Evolutionary conservation across 2,797 vertebrate species (phyloP).

Genomic region (Alcedo atthis): DNA sequence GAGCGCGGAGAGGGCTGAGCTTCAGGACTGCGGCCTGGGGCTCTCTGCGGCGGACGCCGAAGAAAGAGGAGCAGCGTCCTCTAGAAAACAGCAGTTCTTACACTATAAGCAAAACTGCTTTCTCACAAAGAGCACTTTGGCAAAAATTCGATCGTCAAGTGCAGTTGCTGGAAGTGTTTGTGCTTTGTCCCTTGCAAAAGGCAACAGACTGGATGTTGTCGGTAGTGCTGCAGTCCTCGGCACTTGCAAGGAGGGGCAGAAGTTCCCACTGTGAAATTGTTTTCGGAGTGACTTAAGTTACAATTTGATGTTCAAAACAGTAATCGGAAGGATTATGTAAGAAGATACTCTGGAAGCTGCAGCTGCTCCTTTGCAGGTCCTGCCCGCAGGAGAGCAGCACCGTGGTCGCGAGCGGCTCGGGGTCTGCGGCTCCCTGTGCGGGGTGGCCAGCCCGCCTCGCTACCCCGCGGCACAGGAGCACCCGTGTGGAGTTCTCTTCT

Average conservation of each 20-base stretch:
- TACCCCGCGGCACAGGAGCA: rapidly evolving
- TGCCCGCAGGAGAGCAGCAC: neutral
- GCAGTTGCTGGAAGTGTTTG: slow-evolving; percentile 35
- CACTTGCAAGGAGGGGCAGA: neutral
- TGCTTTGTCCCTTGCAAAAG: slow-evolving; percentile 17
- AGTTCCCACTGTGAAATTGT: neutral
- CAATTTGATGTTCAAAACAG: neutral
- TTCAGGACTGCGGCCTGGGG: rapidly evolving
- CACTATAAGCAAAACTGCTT: neutral
- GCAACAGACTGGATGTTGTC: neutral
- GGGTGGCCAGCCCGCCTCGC: neutral
- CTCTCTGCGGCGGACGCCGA: neutral
- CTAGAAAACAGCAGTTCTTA: neutral
- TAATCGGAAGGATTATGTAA: neutral
- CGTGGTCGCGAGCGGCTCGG: rapidly evolving
- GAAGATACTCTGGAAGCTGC: neutral
- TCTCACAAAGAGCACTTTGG: slow-evolving; percentile 25
- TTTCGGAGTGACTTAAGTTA: neutral
- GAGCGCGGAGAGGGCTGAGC: neutral
- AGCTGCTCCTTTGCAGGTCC: neutral
- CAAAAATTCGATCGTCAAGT: neutral
- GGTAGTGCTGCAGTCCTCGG: neutral
- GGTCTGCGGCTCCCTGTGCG: neutral
- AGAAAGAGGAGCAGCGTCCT: neutral
- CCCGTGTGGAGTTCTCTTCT: neutral